A percentile compares a stretch with the other conserved stretches of the same genome.
Evolutionary conservation across 2,113 vertebrate species (phyloP).

Genomic region (Mustelus asterias): DNA sequence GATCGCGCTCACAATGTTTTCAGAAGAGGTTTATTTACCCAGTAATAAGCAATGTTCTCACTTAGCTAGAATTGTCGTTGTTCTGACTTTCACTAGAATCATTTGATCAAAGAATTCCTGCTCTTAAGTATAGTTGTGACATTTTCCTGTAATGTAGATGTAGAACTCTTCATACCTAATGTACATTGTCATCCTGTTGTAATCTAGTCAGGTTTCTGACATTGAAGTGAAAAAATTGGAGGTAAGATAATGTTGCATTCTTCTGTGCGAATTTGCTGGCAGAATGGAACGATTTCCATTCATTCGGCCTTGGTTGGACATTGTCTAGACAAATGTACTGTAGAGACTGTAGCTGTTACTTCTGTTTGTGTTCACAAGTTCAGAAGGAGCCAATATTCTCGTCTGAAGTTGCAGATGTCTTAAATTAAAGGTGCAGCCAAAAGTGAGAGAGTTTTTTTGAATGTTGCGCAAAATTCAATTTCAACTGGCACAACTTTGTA

Average conservation of each 20-base stretch:
- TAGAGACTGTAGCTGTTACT: conserved; percentile 4
- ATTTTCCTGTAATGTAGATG: background rate
- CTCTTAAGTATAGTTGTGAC: background rate
- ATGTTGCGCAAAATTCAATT: conserved; percentile 13
- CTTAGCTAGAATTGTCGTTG: background rate
- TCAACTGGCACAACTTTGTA: background rate
- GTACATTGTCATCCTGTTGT: background rate
- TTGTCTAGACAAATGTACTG: conserved; percentile 23
- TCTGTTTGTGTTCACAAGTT: conserved; percentile 4
- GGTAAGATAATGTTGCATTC: background rate
- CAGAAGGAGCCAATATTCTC: conserved; percentile 6
- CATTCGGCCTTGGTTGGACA: background rate
- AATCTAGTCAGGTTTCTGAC: background rate
- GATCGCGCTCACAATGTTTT: background rate
- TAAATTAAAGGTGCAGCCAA: conserved; percentile 27
- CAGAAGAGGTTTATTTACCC: background rate
- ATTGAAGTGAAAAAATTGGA: background rate
- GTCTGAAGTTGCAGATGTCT: conserved; percentile 21
- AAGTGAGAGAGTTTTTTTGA: background rate
- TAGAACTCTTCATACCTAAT: background rate
- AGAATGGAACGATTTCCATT: background rate
- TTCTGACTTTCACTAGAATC: background rate
- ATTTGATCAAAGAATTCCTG: background rate
- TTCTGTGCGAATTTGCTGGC: background rate
- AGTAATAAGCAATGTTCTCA: background rate